Conservation (phyloP, 2,113 vertebrate species). For the Saccopteryx bilineata region DNA sequence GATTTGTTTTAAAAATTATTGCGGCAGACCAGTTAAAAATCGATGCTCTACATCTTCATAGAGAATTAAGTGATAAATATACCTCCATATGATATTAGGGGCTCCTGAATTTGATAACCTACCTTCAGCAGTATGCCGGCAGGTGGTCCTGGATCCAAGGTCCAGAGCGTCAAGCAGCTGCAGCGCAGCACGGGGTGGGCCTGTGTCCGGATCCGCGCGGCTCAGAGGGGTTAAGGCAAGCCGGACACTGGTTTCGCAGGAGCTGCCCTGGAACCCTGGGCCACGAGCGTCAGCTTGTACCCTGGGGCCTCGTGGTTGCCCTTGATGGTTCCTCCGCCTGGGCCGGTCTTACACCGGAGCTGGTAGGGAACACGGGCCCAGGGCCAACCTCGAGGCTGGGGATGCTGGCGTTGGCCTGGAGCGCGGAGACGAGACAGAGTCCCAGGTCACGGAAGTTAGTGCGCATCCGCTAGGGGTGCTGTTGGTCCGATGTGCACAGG, state of each 20-base stretch:
- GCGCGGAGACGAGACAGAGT: accelerated
- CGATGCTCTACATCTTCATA: background rate
- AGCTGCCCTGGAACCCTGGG: background rate
- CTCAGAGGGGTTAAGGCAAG: too few species aligned
- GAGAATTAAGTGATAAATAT: background rate
- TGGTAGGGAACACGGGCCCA: accelerated
- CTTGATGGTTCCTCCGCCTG: accelerated
- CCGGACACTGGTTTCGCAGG: accelerated
- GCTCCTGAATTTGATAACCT: background rate
- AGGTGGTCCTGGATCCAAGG: accelerated
- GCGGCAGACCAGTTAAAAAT: background rate
- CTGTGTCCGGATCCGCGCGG: background rate
- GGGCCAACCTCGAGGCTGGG: too few species aligned
- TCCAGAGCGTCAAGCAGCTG: background rate
- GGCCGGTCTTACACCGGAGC: too few species aligned
- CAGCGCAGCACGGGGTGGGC: too few species aligned
- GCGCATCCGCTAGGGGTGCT: background rate
- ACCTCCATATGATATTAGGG: accelerated
- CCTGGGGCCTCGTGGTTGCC: background rate
- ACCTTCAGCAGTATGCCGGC: background rate
- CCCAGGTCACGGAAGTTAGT: background rate
- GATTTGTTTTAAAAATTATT: background rate
- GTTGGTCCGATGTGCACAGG: background rate
- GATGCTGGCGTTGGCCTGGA: accelerated
- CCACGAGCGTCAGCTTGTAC: background rate